Conservation (phyloP, 2,888 invertebrate species). For the Stenodera caucasica region DNA sequence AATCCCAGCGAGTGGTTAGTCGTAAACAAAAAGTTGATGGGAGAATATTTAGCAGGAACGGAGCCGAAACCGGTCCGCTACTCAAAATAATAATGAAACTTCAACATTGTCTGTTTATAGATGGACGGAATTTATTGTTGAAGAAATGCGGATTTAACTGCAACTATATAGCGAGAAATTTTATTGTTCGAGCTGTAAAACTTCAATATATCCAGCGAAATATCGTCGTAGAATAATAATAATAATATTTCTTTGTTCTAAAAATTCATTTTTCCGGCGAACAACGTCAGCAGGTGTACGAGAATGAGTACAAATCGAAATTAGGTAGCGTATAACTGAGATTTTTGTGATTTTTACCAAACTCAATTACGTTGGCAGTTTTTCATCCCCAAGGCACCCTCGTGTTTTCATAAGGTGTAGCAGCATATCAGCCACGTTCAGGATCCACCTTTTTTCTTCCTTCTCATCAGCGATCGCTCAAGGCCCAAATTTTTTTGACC, state of each 20-base stretch:
- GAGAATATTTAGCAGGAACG: too few relatives aligned
- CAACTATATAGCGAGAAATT: too few relatives aligned
- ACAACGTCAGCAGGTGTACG: slow-evolving; percentile 28
- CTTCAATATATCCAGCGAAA: neutral
- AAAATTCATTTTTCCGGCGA: slow-evolving; percentile 17
- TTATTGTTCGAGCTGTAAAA: neutral
- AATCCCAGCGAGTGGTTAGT: too few relatives aligned
- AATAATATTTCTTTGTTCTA: neutral
- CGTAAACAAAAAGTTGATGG: too few relatives aligned
- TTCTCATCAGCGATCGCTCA: neutral
- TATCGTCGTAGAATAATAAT: neutral
- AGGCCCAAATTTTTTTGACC: neutral
- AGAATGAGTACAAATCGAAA: slow-evolving; percentile 23
- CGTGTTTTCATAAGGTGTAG: slow-evolving; percentile 46
- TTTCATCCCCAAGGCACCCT: slow-evolving; percentile 40
- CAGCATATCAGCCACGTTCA: slow-evolving; percentile 30
- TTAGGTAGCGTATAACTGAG: slow-evolving; percentile 34
- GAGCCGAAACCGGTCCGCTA: too few relatives aligned
- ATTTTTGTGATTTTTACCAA: slow-evolving; percentile 52
- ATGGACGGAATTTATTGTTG: too few relatives aligned
- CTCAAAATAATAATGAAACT: too few relatives aligned
- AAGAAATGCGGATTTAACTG: too few relatives aligned
- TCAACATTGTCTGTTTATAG: too few relatives aligned
- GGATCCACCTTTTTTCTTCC: slow-evolving; percentile 14
- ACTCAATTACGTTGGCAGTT: slow-evolving; percentile 47